These are phyloP conservation scores for Zaprionus tsacasi DNA, from an alignment of 1,140 invertebrate species.

Conservation along the genomic window DNA sequence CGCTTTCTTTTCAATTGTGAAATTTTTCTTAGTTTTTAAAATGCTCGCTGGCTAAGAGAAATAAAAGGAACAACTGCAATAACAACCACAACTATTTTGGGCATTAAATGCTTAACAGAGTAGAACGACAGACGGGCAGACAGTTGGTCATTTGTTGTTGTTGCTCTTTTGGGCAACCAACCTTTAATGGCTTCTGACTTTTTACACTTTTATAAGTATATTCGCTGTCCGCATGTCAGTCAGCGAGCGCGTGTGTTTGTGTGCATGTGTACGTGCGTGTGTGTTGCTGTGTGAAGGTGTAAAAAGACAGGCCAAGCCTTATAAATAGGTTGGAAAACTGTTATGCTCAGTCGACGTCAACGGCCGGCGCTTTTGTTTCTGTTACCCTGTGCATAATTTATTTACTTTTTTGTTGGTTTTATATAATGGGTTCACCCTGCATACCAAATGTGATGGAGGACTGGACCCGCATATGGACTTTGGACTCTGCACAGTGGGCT, in stretches of 20 bases:
- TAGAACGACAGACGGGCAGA: constrained; percentile 48
- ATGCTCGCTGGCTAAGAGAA: constrained; percentile 14
- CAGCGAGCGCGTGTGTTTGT: constrained; percentile 19
- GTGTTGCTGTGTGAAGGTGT: constrained; percentile 70
- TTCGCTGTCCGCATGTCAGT: constrained; percentile 48
- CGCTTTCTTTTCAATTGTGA: constrained; percentile 74
- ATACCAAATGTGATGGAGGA: constrained; percentile 53
- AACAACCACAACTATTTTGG: constrained; percentile 48
- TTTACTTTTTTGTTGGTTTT: constrained; percentile 52
- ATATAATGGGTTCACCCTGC: constrained; percentile 65
- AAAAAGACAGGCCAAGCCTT: constrained; percentile 68
- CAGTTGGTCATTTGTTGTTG: constrained; percentile 32
- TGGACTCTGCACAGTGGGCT: constrained; percentile 19
- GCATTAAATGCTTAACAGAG: constrained; percentile 57
- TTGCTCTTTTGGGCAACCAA: constrained; percentile 66
- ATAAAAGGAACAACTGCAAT: neutral
- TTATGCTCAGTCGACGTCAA: constrained; percentile 78
- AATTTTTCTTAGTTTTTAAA: constrained; percentile 47
- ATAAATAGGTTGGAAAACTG: constrained; percentile 70
- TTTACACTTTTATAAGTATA: constrained; percentile 68
- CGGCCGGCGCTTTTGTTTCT: constrained; percentile 40
- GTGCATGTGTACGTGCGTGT: constrained; percentile 37
- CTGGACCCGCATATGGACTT: constrained; percentile 28
- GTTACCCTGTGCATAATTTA: constrained; percentile 64
- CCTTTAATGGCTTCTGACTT: constrained; percentile 78